phyloP scores from a whole-genome alignment of 2,113 vertebrate species.

The Corythaixoides concolor region DNA sequence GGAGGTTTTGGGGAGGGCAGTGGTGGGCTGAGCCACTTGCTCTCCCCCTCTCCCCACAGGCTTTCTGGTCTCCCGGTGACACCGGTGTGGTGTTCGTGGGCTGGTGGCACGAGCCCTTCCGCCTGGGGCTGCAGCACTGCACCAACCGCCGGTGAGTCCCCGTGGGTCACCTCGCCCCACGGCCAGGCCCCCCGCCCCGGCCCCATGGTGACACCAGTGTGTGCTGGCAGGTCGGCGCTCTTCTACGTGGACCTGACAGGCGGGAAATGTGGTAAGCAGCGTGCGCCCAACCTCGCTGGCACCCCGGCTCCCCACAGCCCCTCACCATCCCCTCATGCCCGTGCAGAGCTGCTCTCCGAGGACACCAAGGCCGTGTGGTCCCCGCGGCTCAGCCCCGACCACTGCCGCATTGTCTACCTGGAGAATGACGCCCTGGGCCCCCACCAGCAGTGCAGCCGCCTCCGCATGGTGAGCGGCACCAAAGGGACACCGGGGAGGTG shows the following conservation, averaged over 20 bases:
- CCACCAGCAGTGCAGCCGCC: conserved; percentile 56
- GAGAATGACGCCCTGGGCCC: conserved; percentile 5
- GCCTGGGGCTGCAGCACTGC: conserved; percentile 81
- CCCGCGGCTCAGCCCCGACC: conserved; percentile 18
- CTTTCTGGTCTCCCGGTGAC: conserved; percentile 93
- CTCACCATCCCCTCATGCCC: not conserved
- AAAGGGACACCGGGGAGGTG: not conserved
- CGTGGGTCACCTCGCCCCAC: accelerated
- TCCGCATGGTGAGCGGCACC: not conserved
- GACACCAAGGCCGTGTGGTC: conserved; percentile 30
- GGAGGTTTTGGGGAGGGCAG: not conserved
- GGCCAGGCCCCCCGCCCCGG: accelerated
- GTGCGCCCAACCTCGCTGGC: accelerated
- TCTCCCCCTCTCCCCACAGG: conserved; percentile 64
- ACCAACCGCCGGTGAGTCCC: conserved; percentile 48
- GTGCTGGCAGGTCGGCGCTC: conserved; percentile 9
- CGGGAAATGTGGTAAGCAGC: not conserved
- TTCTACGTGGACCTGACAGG: conserved; percentile 33
- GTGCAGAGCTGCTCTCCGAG: conserved; percentile 19
- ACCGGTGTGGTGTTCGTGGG: conserved; percentile 93
- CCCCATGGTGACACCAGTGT: not conserved
- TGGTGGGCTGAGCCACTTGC: not conserved
- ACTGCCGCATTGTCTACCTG: conserved; percentile 33
- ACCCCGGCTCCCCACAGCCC: not conserved
- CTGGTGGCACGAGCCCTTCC: conserved; percentile 92